Conservation (phyloP, 1,140 invertebrate species). For the Saccostrea echinata region DNA sequence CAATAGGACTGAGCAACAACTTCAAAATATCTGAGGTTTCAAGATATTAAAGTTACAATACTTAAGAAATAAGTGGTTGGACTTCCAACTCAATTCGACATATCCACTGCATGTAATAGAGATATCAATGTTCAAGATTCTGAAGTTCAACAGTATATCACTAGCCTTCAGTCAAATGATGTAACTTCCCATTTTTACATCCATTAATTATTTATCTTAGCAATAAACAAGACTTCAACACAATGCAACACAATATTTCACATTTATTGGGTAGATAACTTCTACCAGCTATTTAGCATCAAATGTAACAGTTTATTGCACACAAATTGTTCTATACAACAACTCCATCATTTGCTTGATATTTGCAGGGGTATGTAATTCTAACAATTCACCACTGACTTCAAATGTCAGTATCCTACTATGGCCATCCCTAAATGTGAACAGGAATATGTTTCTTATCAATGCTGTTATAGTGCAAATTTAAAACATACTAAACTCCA, state of each 20-base stretch:
- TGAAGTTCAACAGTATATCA: no score
- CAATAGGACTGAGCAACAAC: no score
- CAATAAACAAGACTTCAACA: background rate
- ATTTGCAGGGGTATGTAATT: background rate
- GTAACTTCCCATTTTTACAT: no score
- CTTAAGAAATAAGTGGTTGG: no score
- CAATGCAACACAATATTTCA: constrained; percentile 21
- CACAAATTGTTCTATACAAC: constrained; percentile 29
- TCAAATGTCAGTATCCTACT: background rate
- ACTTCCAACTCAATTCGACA: no score
- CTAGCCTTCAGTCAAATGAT: no score
- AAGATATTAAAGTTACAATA: no score
- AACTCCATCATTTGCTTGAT: background rate
- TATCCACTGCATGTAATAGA: no score
- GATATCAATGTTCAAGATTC: no score
- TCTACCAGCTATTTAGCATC: constrained; percentile 30
- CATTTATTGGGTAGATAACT: constrained; percentile 35
- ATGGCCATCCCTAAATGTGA: background rate
- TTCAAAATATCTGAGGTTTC: no score
- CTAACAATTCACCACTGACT: background rate
- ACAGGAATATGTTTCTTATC: background rate
- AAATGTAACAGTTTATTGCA: constrained; percentile 37
- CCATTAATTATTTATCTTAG: no score
- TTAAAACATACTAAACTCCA: background rate
- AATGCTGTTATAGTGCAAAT: background rate